Evolutionary conservation across 2,797 vertebrate species (phyloP), one percentile per base, ranked within the genome.

Genomic region (Rhynchotus rufescens): DNA sequence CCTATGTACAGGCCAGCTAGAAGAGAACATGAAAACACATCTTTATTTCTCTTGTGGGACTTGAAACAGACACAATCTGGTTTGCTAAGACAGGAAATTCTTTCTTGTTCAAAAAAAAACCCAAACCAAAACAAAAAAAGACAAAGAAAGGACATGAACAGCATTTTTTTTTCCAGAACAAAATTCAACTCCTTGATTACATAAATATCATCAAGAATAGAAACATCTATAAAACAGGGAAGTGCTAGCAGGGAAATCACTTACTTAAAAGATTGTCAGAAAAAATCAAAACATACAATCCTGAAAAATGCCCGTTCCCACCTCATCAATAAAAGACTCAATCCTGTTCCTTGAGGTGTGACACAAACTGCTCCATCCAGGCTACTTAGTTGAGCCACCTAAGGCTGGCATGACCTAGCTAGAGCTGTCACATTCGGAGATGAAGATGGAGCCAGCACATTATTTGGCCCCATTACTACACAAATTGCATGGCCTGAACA

Each of bases 1-100:
- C 95, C 94, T 95, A 95, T 92, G 95, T 89, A 89, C 67, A 84
- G 78, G 71, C 49, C 49, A 54, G 23, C 56, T 66, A 89, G 38
- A 74, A 91, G 88, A 92, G 28, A 88, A 38, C 12, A 28, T 20
- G 64, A 40, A 54, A 9, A 3, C 5, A 22, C 12, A 36, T 15
- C 32, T 80, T 78, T 49, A 23, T 76, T 81, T 92, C 9, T 54
- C 49, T 78, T 74, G 42, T 60, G 78, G 30, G 62, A 15, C 59
- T 85, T 73, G 73, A 45, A 86, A 94, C 77, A 86, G 88, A 73
- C 49, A 60, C 44, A 14, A 19, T 2, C 10, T 32, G 26, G 47
- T 75, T 88, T 84, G 56, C 82, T 56, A 80, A 87, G 59, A 81
- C 12, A 8, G 16, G 42, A 64, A 93, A 88, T 56, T 91, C 30